Percentiles rank a stretch among this genome's conserved stretches.
Evolutionary conservation across 2,797 vertebrate species (phyloP).

Genomic region (Phrynocephalus guinanensis): DNA sequence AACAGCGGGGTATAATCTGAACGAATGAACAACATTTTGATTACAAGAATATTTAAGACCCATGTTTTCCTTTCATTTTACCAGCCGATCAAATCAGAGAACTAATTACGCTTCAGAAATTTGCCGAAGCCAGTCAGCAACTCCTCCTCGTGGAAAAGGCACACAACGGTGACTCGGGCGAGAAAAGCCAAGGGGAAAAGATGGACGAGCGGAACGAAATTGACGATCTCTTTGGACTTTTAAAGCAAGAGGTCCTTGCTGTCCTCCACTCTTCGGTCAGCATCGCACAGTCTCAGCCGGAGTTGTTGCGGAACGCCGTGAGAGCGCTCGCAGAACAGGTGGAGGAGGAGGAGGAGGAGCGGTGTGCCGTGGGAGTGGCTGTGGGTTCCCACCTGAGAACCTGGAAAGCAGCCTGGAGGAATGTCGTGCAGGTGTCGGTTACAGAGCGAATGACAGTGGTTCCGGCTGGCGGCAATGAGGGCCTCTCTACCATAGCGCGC

Average conservation of each 20-base stretch:
- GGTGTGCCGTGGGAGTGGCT: constrained; percentile 42
- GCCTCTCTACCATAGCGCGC: constrained; percentile 77
- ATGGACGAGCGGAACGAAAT: constrained; percentile 73
- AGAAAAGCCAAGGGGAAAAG: constrained; percentile 55
- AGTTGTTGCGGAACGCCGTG: constrained; percentile 81
- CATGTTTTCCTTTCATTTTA: constrained; percentile 50
- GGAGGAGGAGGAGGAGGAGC: constrained; percentile 80
- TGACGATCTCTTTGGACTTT: constrained; percentile 75
- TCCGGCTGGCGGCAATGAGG: constrained; percentile 15
- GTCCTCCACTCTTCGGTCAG: constrained; percentile 77
- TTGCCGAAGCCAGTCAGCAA: constrained; percentile 77
- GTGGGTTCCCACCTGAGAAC: constrained; percentile 78
- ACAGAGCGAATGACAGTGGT: constrained; percentile 72
- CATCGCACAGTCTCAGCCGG: constrained; percentile 42
- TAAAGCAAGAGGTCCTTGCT: constrained; percentile 76
- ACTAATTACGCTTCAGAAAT: constrained; percentile 64
- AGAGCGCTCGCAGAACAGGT: constrained; percentile 83
- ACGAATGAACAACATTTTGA: not conserved
- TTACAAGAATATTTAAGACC: not conserved
- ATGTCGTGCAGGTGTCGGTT: constrained; percentile 73
- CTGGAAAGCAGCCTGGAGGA: constrained; percentile 81
- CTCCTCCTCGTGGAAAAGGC: constrained; percentile 82
- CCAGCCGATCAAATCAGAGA: constrained; percentile 68
- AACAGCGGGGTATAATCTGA: not conserved
- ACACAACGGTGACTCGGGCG: constrained; percentile 54